These are phyloP conservation scores for Notothenia rossii DNA, from an alignment of 2,113 vertebrate species.

Conservation along the genomic window DNA sequence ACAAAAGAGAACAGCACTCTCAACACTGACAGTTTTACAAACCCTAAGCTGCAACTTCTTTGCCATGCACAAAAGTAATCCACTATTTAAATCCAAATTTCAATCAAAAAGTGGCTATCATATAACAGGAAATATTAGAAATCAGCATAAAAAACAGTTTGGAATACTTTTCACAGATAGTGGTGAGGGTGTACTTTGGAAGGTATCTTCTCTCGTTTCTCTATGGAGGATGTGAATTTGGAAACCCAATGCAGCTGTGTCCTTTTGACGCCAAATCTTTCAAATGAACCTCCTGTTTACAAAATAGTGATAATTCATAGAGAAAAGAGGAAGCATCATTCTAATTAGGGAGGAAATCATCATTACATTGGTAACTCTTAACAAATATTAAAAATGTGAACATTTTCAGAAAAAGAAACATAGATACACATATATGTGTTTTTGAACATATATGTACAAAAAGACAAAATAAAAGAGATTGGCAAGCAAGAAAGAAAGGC, in stretches of 20 bases:
- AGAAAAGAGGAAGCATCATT: constrained; percentile 74
- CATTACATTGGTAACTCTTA: constrained; percentile 71
- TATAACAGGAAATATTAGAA: constrained; percentile 84
- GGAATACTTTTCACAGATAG: constrained; percentile 87
- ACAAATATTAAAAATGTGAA: constrained; percentile 70
- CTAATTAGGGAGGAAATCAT: constrained; percentile 59
- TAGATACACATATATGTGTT: constrained; percentile 79
- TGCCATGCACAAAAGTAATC: constrained; percentile 89
- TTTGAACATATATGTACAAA: constrained; percentile 78
- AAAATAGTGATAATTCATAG: constrained; percentile 50
- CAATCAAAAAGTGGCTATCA: constrained; percentile 61
- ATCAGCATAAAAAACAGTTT: constrained; percentile 84
- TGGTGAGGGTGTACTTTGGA: constrained; percentile 64
- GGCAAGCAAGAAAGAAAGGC: constrained; percentile 85
- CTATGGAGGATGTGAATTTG: constrained; percentile 53
- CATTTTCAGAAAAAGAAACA: constrained; percentile 78
- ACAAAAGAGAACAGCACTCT: constrained; percentile 97
- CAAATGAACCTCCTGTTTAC: constrained; percentile 5
- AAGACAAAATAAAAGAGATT: constrained; percentile 69
- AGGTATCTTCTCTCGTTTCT: constrained; percentile 73
- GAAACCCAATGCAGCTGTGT: neutral
- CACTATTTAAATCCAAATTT: constrained; percentile 70
- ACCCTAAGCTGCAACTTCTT: constrained; percentile 99
- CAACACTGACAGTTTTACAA: constrained; percentile 97
- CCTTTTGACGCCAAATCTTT: constrained; percentile 24